A percentile compares a stretch with the other conserved stretches of the same genome.
These are phyloP conservation scores for Hippocampus zosterae DNA, from an alignment of 2,113 vertebrate species.

Conservation along the genomic window DNA sequence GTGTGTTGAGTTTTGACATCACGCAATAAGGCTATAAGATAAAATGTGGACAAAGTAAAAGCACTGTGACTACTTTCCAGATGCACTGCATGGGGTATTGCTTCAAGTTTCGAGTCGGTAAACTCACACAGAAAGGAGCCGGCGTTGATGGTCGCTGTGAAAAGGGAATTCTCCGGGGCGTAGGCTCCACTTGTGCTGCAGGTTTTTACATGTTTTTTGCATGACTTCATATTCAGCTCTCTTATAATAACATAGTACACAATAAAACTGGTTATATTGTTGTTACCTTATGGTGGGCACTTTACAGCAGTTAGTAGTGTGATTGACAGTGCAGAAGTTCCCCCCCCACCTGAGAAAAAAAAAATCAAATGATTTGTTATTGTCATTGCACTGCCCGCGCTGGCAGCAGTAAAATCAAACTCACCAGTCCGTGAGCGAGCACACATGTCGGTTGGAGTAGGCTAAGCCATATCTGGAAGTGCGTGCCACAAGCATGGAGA, in stretches of 20 bases:
- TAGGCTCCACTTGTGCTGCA: constrained; percentile 66
- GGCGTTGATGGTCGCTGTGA: constrained; percentile 68
- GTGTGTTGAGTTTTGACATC: too few species aligned
- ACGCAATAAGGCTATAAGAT: too few species aligned
- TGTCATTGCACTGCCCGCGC: background rate
- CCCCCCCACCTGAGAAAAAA: constrained; percentile 52
- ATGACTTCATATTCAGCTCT: background rate
- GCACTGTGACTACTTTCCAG: background rate
- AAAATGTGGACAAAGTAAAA: background rate
- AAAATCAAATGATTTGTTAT: background rate
- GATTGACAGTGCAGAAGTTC: constrained; percentile 57
- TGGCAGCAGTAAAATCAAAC: constrained; percentile 23
- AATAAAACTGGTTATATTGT: background rate
- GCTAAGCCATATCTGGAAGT: constrained; percentile 72
- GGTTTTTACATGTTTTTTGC: background rate
- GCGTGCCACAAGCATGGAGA: background rate
- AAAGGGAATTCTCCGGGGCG: constrained; percentile 70
- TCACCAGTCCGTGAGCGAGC: constrained; percentile 73
- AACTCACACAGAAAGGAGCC: constrained; percentile 74
- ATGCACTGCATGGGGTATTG: background rate
- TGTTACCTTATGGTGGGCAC: constrained; percentile 73
- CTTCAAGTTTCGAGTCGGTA: background rate
- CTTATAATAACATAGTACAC: background rate
- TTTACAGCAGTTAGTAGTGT: constrained; percentile 55
- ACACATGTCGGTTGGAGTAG: constrained; percentile 62